Base-by-base conservation (phyloP, 2,797 vertebrate species). In the Menidia menidia region DNA sequence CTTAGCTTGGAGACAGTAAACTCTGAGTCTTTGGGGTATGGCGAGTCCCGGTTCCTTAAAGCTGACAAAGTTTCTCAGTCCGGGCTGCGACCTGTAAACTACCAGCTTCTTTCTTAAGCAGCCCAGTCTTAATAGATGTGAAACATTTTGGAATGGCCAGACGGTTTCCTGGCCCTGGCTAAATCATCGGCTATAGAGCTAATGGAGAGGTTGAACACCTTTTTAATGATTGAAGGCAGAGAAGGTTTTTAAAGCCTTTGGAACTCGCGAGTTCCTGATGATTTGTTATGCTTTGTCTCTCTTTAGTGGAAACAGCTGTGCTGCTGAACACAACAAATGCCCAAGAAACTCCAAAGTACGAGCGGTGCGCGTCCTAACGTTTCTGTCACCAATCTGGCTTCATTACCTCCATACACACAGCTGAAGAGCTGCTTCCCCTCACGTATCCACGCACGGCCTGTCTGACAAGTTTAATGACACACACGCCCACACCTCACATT, bases 351-450 rank as follows among this genome's bases (percentile, higher is more conserved):
- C 53, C 60, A 25, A 10, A 52, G 53, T 70, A 70, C 73, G 79
- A 82, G 80, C 71, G 63, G 60, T 69, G 66, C 75, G 63, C 81
- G 78, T 82, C 62, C 64, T 45, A 71, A 67, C 59, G 65, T 68
- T 75, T 57, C 72, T 80, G 54, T 58, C 51, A 43, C 72, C 82
- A 68, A 86, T 82, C 84, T 68, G 60, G 67, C 68, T 78, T 81
- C 85, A 87, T 79, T 75, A 64, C 80, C 84, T 82, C 73, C 81
- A 77, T 58, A 61, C 51, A 16, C 57, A 42, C 31, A 45, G 60
- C 62, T 54, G 63, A 74, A 64, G 32, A 65, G 41, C 39, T 65
- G 60, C 66, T 76, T 71, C 58, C 52, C 51, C 64, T 33, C 39
- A 51, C 65, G 60, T 35, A 43, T 60, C 60, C 33, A 72, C 9